Evolutionary conservation across 2,888 invertebrate species (phyloP).

Genomic region (Gordius sp.): DNA sequence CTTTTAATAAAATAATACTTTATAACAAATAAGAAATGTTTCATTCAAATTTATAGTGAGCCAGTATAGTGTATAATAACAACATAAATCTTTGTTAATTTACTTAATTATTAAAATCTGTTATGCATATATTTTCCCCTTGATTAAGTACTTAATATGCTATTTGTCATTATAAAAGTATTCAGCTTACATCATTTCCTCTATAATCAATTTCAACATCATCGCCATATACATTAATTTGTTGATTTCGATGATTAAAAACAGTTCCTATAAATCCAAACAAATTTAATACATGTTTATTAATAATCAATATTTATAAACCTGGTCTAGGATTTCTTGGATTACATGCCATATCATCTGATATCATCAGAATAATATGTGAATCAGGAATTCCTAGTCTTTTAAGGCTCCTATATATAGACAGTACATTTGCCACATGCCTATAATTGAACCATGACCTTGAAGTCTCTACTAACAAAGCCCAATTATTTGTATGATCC

Average conservation of each 20-base stretch:
- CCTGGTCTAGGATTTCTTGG: slow-evolving; percentile 73
- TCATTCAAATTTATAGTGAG: too few species aligned
- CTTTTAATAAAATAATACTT: slow-evolving; percentile 1
- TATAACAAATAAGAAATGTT: not conserved
- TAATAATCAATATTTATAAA: slow-evolving; percentile 21
- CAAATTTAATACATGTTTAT: slow-evolving; percentile 7
- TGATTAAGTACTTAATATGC: too few species aligned
- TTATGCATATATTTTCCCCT: too few species aligned
- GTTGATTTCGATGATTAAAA: slow-evolving; percentile 85
- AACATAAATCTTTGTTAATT: too few species aligned
- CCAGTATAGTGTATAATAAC: too few species aligned
- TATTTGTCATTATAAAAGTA: too few species aligned
- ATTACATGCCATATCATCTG: slow-evolving; percentile 98
- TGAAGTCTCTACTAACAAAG: slow-evolving; percentile 87
- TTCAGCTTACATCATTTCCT: slow-evolving; percentile 40
- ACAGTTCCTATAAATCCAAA: slow-evolving; percentile 44
- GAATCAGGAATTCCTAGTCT: slow-evolving; percentile 84
- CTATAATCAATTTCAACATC: slow-evolving; percentile 96
- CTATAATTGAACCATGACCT: slow-evolving; percentile 99
- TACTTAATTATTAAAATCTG: too few species aligned
- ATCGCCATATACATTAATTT: slow-evolving; percentile 92
- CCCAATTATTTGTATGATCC: slow-evolving; percentile 94
- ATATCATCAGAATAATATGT: slow-evolving; percentile 95
- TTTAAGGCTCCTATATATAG: slow-evolving; percentile 89
- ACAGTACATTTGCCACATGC: slow-evolving; percentile 91